Percentiles rank a stretch among this genome's conserved stretches.
These are phyloP conservation scores for Ophion slaviceki DNA, from an alignment of 2,888 invertebrate genomes.

Conservation along the genomic window DNA sequence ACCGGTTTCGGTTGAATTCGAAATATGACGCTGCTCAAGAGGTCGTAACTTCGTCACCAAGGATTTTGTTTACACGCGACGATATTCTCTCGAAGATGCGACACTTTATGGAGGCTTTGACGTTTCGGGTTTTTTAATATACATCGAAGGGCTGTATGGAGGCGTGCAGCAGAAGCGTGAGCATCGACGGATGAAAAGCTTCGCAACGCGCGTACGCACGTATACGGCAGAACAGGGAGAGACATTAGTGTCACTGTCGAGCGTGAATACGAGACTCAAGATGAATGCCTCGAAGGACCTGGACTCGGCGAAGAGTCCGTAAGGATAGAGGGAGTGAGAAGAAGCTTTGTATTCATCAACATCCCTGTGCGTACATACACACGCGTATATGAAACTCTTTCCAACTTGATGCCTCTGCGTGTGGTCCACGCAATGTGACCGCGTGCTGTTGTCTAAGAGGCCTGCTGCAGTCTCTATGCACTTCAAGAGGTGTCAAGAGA, in stretches of 20 bases:
- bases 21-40: background rate
- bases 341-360: slow-evolving; percentile 27
- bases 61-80: slow-evolving; percentile 9
- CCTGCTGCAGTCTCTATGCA: slow-evolving; percentile 63
- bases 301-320: slow-evolving; percentile 67
- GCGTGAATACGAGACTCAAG: slow-evolving; percentile 77
- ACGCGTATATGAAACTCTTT: slow-evolving; percentile 9
- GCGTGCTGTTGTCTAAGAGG: slow-evolving; percentile 50
- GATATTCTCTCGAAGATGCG: slow-evolving; percentile 1
- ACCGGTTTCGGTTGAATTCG: background rate
- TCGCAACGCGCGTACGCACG: background rate
- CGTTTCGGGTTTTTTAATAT: background rate
- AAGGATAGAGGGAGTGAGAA: slow-evolving; percentile 65
- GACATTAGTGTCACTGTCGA: slow-evolving; percentile 77
- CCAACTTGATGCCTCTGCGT: slow-evolving; percentile 61
- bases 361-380: slow-evolving; percentile 18
- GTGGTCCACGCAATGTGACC: slow-evolving; percentile 67
- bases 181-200: slow-evolving; percentile 13
- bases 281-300: slow-evolving; percentile 75
- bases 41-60: background rate
- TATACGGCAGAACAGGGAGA: slow-evolving; percentile 42
- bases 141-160: slow-evolving; percentile 25
- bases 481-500: slow-evolving; percentile 60
- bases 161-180: slow-evolving; percentile 16
- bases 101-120: slow-evolving; percentile 13